Evolutionary conservation across 2,888 invertebrate species (phyloP).

Genomic region (Ophion slaviceki): DNA sequence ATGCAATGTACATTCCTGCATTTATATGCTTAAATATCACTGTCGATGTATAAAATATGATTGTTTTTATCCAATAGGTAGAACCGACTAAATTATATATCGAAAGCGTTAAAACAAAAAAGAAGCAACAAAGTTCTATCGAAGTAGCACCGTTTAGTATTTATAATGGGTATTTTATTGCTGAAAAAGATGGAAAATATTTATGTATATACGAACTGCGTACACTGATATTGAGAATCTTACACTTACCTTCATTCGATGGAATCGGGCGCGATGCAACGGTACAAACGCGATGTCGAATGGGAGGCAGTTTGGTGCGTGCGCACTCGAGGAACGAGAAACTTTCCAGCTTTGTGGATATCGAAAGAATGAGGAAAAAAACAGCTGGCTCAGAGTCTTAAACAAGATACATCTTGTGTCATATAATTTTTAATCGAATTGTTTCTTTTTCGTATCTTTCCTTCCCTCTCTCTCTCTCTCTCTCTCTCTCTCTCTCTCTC

Average conservation of each 20-base stretch:
- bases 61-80: slow-evolving; percentile 55
- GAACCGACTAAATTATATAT: slow-evolving; percentile 47
- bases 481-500: too few relatives aligned
- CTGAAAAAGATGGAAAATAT: slow-evolving; percentile 41
- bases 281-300: slow-evolving; percentile 14
- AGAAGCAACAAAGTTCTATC: slow-evolving; percentile 39
- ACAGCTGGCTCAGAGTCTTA: slow-evolving; percentile 14
- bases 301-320: slow-evolving; percentile 20
- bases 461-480: not conserved
- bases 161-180: slow-evolving; percentile 60
- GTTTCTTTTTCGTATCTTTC: not conserved
- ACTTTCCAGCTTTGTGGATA: slow-evolving; percentile 39
- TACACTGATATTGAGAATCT: slow-evolving; percentile 23
- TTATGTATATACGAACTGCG: slow-evolving; percentile 54
- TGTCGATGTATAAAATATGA: slow-evolving; percentile 58
- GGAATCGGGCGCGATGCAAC: slow-evolving; percentile 5
- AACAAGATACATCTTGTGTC: slow-evolving; percentile 14
- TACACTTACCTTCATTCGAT: slow-evolving; percentile 23
- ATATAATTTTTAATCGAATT: slow-evolving; percentile 11
- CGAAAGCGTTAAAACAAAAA: slow-evolving; percentile 38
- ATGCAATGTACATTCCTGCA: slow-evolving; percentile 77
- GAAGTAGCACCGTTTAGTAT: slow-evolving; percentile 60
- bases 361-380: slow-evolving; percentile 18
- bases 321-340: not conserved
- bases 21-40: slow-evolving; percentile 67